Percentiles rank a stretch among this genome's conserved stretches.
Evolutionary conservation across 2,113 vertebrate species (phyloP).

Genomic region (Psephotus haematonotus): DNA sequence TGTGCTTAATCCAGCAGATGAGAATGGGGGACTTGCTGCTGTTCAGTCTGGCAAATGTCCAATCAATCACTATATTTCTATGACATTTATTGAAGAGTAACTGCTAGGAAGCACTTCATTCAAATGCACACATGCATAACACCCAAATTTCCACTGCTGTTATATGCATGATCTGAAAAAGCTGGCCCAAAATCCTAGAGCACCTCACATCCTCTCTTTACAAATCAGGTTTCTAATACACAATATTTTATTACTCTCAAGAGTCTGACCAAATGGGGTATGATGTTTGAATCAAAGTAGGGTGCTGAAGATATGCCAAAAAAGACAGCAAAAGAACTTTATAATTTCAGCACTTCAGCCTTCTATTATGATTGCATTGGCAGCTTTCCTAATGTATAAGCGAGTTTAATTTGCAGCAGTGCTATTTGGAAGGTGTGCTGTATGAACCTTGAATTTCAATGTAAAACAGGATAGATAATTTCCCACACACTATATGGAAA

Average conservation of each 20-base stretch:
- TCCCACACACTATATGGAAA: constrained; percentile 45
- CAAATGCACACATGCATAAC: background rate
- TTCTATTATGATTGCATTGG: constrained; percentile 67
- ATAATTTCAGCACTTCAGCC: constrained; percentile 61
- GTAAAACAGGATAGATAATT: constrained; percentile 34
- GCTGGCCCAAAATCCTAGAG: background rate
- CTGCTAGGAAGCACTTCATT: background rate
- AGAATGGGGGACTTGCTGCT: background rate
- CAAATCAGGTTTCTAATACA: background rate
- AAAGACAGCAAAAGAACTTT: constrained; percentile 18
- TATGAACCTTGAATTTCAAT: constrained; percentile 65
- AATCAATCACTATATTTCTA: background rate
- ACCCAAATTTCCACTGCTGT: background rate
- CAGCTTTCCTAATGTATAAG: constrained; percentile 65
- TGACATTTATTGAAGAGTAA: background rate
- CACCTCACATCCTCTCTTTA: background rate
- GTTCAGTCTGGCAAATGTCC: background rate
- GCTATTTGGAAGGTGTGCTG: constrained; percentile 26
- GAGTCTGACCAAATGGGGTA: constrained; percentile 2
- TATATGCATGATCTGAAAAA: background rate
- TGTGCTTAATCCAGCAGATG: background rate
- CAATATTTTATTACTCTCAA: constrained; percentile 24
- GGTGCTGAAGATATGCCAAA: constrained; percentile 51
- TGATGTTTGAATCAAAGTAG: constrained; percentile 41
- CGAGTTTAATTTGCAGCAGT: constrained; percentile 66